These are phyloP conservation scores for Pammene fasciana DNA, from an alignment of 2,888 invertebrate species.

Conservation along the genomic window DNA sequence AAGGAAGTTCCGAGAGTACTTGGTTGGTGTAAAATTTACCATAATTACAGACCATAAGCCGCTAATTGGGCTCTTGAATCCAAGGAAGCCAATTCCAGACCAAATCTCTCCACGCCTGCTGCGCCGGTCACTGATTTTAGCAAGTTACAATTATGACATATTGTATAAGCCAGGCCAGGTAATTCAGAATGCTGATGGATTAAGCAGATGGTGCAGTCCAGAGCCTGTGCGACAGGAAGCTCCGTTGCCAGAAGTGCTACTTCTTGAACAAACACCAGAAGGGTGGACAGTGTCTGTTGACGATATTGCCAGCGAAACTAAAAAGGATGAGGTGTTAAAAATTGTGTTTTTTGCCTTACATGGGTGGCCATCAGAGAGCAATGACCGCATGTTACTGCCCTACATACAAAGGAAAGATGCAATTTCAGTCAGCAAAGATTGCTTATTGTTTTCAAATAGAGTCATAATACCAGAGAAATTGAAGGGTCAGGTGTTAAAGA, in stretches of 20 bases:
- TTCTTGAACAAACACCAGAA: constrained; percentile 7
- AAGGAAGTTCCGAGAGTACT: no score
- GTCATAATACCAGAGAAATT: constrained; percentile 21
- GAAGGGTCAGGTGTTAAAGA: no score
- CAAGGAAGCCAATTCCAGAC: no score
- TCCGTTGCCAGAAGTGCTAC: constrained; percentile 6
- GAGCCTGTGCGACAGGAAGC: background rate
- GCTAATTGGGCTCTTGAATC: no score
- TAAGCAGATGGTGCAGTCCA: constrained; percentile 31
- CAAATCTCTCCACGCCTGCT: no score
- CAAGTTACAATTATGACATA: no score
- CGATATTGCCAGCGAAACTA: constrained; percentile 20
- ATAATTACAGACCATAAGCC: no score
- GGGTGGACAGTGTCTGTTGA: background rate
- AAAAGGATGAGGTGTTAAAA: background rate
- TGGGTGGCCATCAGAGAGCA: constrained; percentile 43
- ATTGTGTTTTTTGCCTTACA: constrained; percentile 40
- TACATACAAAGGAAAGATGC: constrained; percentile 38
- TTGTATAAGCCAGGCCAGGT: constrained; percentile 15
- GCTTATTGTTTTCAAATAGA: constrained; percentile 45
- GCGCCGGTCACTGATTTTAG: no score
- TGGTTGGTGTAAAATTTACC: no score
- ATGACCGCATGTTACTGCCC: constrained; percentile 32
- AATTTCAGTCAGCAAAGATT: constrained; percentile 16
- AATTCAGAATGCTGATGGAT: constrained; percentile 37